These are phyloP conservation scores for Teleogryllus oceanicus DNA, from an alignment of 2,888 invertebrate species.

Conservation along the genomic window DNA sequence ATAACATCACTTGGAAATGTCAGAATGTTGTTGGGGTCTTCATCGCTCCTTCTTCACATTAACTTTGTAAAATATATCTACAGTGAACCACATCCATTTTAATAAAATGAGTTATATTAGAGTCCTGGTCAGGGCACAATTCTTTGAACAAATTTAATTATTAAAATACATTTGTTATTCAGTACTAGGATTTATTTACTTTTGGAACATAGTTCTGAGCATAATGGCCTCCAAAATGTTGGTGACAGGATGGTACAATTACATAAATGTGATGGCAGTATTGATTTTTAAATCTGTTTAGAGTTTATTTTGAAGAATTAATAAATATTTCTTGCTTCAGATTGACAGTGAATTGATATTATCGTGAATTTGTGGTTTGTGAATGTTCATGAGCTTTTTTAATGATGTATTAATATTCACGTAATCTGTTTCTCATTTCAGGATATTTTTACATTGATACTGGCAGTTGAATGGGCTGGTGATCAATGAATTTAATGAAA, in stretches of 20 bases:
- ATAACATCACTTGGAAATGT: constrained; percentile 26
- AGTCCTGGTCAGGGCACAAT: too few relatives aligned
- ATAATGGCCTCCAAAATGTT: too few relatives aligned
- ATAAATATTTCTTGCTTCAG: too few relatives aligned
- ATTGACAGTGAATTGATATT: not conserved
- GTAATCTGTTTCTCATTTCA: constrained; percentile 49
- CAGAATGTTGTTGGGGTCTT: not conserved
- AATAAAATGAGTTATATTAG: not conserved
- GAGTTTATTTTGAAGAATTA: too few relatives aligned
- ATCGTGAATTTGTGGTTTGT: not conserved
- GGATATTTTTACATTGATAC: constrained; percentile 87
- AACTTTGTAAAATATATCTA: not conserved
- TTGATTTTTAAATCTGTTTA: too few relatives aligned
- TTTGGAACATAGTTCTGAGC: too few relatives aligned
- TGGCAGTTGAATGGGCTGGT: constrained; percentile 84
- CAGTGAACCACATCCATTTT: too few relatives aligned
- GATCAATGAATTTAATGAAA: constrained; percentile 81
- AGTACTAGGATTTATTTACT: too few relatives aligned
- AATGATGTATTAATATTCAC: not conserved
- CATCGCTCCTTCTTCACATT: not conserved
- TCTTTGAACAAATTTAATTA: too few relatives aligned
- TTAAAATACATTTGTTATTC: too few relatives aligned
- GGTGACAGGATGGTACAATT: too few relatives aligned
- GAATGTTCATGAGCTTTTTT: not conserved
- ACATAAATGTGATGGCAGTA: too few relatives aligned